Base-by-base conservation (phyloP, 2,888 invertebrate species). In the Pyrochroa serraticornis region DNA sequence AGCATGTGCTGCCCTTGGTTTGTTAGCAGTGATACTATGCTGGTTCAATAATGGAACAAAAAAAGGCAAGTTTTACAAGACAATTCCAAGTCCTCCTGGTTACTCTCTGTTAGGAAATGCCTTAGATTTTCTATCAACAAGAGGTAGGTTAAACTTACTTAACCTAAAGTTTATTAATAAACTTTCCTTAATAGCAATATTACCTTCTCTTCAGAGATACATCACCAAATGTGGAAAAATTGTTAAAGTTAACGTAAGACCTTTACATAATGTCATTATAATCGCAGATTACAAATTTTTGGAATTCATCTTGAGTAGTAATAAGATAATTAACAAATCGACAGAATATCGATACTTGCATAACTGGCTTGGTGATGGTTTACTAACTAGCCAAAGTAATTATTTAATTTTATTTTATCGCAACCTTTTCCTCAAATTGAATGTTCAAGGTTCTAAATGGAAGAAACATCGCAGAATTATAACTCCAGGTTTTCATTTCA, bases 401-500 rank as follows among this genome's bases (percentile, higher is more conserved):
- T 7, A 5, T 10, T 6, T 8, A 9, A 33, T 22, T 6, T 44
- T 8, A 33, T 47, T 22, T n/a, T 7, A n/a, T n/a, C n/a, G n/a
- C n/a, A n/a, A n/a, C n/a, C n/a, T n/a, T n/a, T n/a, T n/a, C n/a
- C n/a, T n/a, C n/a, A n/a, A n/a, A n/a, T n/a, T n/a, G n/a, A n/a
- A 7, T 47, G 0, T 1, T 12, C 6, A 10, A 22, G 42, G 82
- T 1, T 59, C 73, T 1, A 84, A 82, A 76, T 92, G 92, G 92
- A 83, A 82, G 64, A 77, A 76, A 0, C 83, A 87, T 60, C 82
- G 92, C 12, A 90, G 89, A 75, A 83, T 91, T 59, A 76, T 92
- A 45, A 91, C 91, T 0, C 91, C 91, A 0, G 84, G 91, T 0
- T 92, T 91, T 76, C 92, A 92, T 76, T 91, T 91, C 72, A 87